Base-by-base conservation (phyloP, 2,113 vertebrate genomes). In the Barbus barbus region DNA sequence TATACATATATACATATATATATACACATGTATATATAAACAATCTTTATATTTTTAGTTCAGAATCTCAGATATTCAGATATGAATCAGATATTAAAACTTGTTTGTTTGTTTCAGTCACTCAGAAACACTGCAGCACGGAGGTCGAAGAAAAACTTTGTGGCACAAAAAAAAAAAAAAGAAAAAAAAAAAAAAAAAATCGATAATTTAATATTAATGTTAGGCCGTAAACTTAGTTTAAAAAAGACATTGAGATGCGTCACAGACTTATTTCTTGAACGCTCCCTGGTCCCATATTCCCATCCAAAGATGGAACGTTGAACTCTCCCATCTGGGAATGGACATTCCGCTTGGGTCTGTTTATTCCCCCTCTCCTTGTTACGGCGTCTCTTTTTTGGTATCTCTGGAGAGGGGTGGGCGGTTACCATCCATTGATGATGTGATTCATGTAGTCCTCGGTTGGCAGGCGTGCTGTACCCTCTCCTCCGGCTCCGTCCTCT, bases 361-460 rank as follows among this genome's bases (percentile, higher is more conserved):
- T 48, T 65, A 61, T 77, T 75, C 56, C 60, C 72, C 72, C 72
- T 48, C 72, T 74, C 76, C 69, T 28, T 46, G 14, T 60, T 41
- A 38, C 56, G 44, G 22, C 77, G 5, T 76, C 76, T 60, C 28
- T 81, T 14, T 77, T 46, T 67, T 18, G 65, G 80, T 83, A 53
- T 83, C 74, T 88, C 78, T 73, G 78, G 75, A 80, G 75, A 65
- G 53, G 16, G 82, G 58, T 67, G 79, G 85, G 28, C 84, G 88
- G 94, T 96, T 99, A 99, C 98, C 98, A 99, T 91, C 96, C 97
- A 91, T 97, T 97, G 89, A 99, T 95, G 91, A 99, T 99, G 95
- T 99, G 98, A 95, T 96, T 99, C 96, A 99, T 97, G 95, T 99
- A 99, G 95, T 99, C 98, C 95, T 98, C 97, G 0, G 98, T 99